Conservation (phyloP, 1,140 invertebrate genomes). For the Cydia splendana region DNA sequence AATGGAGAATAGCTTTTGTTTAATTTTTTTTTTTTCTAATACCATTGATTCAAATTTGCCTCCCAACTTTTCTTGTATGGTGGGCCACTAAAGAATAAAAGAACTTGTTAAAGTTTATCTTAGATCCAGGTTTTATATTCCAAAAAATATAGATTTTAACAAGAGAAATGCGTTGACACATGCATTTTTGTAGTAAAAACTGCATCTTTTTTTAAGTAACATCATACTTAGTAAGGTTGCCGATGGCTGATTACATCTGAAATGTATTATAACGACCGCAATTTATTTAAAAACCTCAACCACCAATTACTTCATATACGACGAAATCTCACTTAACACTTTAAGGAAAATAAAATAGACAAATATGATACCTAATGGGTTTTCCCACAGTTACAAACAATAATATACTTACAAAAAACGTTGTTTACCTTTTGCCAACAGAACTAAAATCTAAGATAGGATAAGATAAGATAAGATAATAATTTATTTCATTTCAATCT, state of each 20-base stretch:
- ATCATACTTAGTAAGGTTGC: not conserved
- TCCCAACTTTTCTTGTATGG: no score
- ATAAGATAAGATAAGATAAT: no score
- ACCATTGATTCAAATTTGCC: no score
- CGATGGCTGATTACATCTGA: not conserved
- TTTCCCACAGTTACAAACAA: slow-evolving; percentile 4
- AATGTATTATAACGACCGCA: slow-evolving; percentile 2
- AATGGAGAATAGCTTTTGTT: no score
- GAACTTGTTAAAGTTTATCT: no score
- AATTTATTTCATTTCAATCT: no score
- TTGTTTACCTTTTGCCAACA: not conserved
- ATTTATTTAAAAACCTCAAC: slow-evolving; percentile 9
- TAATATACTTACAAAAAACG: not conserved
- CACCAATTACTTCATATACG: slow-evolving; percentile 8
- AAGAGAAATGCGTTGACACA: no score
- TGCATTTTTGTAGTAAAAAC: not conserved
- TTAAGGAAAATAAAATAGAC: not conserved
- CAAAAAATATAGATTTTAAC: no score
- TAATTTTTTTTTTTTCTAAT: no score
- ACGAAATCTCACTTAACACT: slow-evolving; percentile 4
- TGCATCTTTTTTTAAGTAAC: not conserved
- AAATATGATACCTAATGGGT: not conserved
- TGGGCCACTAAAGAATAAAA: no score
- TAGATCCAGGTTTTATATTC: no score
- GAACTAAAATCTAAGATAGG: not conserved